Evolutionary conservation across 2,797 vertebrate species (phyloP), one percentile per base, ranked within the genome.

Genomic region (Threskiornis aethiopicus): DNA sequence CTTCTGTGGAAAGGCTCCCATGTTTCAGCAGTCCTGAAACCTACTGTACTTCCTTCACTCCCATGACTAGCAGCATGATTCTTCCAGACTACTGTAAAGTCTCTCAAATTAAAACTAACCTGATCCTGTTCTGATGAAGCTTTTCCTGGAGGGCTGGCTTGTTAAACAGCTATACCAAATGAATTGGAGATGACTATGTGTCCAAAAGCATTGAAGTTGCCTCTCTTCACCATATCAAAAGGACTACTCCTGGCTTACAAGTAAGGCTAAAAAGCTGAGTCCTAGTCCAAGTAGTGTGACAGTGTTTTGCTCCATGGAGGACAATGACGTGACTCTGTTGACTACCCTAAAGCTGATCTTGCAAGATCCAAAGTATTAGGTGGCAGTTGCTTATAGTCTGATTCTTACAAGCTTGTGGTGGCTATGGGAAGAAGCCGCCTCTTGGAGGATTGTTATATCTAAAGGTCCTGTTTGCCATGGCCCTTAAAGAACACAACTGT

Each of bases 191-290:
- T 55, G 42, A 18, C 2, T 22, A 9, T 6, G 6, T 22, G 26
- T 41, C 21, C 20, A 31, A 29, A 29, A 37, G 29, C 10, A 17
- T 2, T 42, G 31, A 44, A 31, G 3, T 4, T 25, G 4, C 17
- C n/a, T n/a, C n/a, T n/a, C n/a, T n/a, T n/a, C n/a, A n/a, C n/a
- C n/a, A n/a, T n/a, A n/a, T n/a, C n/a, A 26, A 26, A 58, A 62
- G 10, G 24, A 35, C 4, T 44, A 1, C 3, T 49, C 39, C 35
- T 66, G 44, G 8, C 2, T 79, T 69, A 1, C 1, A 13, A 29
- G 8, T 7, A 26, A n/a, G 4, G 15, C 6, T 57, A 9, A 39
- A 51, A 51, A 79, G 11, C 25, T 55, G 64, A 46, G 64, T 52
- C 22, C 16, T 31, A 13, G 13, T 41, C 35, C 17, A 54, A 22